These are phyloP conservation scores for Trachelus iudaicus DNA, from an alignment of 2,888 invertebrate genomes.

Conservation along the genomic window DNA sequence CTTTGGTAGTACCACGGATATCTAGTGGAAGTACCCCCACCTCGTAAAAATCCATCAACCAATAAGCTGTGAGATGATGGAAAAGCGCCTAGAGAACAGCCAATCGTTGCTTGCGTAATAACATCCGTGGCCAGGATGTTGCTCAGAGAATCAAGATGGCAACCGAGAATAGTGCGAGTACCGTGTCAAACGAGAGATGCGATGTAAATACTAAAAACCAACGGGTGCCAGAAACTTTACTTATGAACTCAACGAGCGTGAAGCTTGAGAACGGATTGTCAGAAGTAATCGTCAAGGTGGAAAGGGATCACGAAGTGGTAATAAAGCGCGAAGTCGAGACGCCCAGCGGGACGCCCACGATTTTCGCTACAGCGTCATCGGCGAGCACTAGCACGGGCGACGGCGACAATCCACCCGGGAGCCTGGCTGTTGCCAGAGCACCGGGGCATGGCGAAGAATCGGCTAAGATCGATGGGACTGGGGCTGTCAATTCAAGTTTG, in stretches of 20 bases:
- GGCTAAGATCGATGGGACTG: constrained; percentile 13
- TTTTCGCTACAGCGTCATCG: constrained; percentile 51
- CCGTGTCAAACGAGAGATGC: constrained; percentile 62
- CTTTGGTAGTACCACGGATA: constrained; percentile 37
- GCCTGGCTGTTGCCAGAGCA: not conserved
- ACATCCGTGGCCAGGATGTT: constrained; percentile 31
- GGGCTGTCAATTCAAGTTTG: constrained; percentile 33
- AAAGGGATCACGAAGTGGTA: constrained; percentile 4
- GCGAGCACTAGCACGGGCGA: constrained; percentile 10
- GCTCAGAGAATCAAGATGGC: constrained; percentile 64
- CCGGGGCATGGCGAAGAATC: constrained; percentile 24
- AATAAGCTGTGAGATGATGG: not conserved
- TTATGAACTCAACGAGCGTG: constrained; percentile 6
- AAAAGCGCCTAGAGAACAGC: not conserved
- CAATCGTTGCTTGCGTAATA: constrained; percentile 6
- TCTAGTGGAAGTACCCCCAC: constrained; percentile 40
- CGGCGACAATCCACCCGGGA: constrained; percentile 3
- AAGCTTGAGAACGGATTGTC: constrained; percentile 1
- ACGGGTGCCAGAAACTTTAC: constrained; percentile 21
- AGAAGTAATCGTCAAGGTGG: not conserved
- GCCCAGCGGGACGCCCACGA: constrained; percentile 55
- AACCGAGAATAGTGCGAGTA: constrained; percentile 62
- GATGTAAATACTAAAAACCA: constrained; percentile 60
- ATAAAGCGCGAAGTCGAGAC: constrained; percentile 24
- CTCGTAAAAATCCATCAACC: constrained; percentile 7